Evolutionary conservation across 2,797 vertebrate genomes (phyloP).

Genomic region (Characodon lateralis): DNA sequence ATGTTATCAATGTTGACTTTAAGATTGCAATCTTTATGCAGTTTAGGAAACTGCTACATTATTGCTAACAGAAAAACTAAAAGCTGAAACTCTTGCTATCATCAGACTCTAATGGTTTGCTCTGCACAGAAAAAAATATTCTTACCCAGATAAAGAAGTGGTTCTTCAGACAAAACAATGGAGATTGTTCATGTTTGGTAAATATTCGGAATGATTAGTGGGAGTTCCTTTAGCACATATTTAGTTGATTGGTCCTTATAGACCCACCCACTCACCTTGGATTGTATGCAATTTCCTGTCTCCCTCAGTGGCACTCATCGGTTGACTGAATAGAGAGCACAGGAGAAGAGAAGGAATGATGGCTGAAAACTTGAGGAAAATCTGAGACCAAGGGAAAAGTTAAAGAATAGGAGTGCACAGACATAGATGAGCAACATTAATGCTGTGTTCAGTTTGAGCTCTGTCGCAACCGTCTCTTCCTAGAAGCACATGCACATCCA

Average conservation of each 20-base stretch:
- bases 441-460: constrained; percentile 60
- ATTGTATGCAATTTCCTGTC: constrained; percentile 31
- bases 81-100: constrained; percentile 13
- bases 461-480: constrained; percentile 63
- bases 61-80: constrained; percentile 26
- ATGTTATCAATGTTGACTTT: constrained; percentile 35
- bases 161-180: constrained; percentile 24
- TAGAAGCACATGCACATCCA: constrained; percentile 72
- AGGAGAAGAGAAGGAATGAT: constrained; percentile 10
- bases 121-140: constrained; percentile 2
- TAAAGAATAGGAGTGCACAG: constrained; percentile 31
- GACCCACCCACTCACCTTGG: constrained; percentile 46
- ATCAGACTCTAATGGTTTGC: constrained; percentile 23
- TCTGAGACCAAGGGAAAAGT: constrained; percentile 23
- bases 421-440: constrained; percentile 60
- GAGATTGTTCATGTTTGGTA: constrained; percentile 27
- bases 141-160: constrained; percentile 12
- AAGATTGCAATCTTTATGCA: constrained; percentile 18
- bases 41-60: constrained; percentile 28
- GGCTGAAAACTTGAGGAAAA: constrained; percentile 29
- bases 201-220: constrained; percentile 58
- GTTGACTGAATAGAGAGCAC: constrained; percentile 26
- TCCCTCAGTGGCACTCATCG: constrained; percentile 30
- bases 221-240: constrained; percentile 48
- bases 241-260: constrained; percentile 54